Evolutionary conservation across 2,797 vertebrate genomes (phyloP), one percentile per base, ranked within the genome.

Genomic region (Tachyglossus aculeatus): DNA sequence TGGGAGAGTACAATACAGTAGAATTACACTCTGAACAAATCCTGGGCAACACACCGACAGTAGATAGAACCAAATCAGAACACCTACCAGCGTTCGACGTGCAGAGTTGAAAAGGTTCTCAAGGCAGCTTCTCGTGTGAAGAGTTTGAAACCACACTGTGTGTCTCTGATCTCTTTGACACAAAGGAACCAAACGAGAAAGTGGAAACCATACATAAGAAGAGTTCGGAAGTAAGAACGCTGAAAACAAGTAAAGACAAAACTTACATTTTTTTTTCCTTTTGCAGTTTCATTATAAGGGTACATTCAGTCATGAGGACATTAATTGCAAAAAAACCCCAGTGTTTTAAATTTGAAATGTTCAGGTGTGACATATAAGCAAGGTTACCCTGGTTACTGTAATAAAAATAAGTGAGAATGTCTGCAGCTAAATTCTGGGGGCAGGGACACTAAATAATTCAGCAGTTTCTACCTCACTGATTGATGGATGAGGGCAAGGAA

Each of bases 121-220:
- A 88, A 88, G 1, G 98, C 97, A 51, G 97, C 98, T 84, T 97
- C 94, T 21, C 96, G 94, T 16, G 96, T 98, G 57, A 99, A 92
- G 70, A 99, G 93, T 88, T 99, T 99, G 89, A 99, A 99, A 57
- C 98, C 97, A 0, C 98, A 99, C 76, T 99, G 97, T 0, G 98
- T 99, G 88, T 99, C 98, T 63, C 79, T 93, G 86, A 98, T 94
- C 63, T 96, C 94, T 76, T 91, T 95, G 83, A 99, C 98, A 70
- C 97, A 99, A 21, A 99, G 93, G 90, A 98, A 98, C 97, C 97
- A 98, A 47, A 99, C 97, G 70, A 99, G 93, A 93, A 98, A 98
- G 92, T 99, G 98, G 91, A 99, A 99, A 7, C 97, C 97, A 8
- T 95, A 96, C 97, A 98, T 99, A 22, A 99, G 95, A 71, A 98